phyloP scores from a whole-genome alignment of 2,797 vertebrate species.

The Esox lucius region DNA sequence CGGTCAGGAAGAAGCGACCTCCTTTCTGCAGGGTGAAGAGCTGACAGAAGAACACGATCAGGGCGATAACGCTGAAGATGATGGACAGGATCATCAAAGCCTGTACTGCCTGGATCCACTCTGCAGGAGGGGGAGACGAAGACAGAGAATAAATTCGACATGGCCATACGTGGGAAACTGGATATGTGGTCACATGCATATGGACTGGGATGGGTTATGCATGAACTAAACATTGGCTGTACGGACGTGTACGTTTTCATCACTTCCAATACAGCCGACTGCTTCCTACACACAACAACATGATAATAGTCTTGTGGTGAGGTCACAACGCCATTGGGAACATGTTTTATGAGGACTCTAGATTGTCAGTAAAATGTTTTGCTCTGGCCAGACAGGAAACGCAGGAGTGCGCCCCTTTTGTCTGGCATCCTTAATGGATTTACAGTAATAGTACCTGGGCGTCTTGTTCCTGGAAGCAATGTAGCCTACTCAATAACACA shows the following conservation, averaged over 20 bases:
- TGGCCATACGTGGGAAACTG: background rate
- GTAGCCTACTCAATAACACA: background rate
- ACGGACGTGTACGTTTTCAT: too few relatives aligned
- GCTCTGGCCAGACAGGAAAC: constrained; percentile 3
- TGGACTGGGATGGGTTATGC: background rate
- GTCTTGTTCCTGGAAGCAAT: constrained; percentile 71
- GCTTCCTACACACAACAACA: background rate
- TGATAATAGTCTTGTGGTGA: background rate
- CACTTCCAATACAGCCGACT: background rate
- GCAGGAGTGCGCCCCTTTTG: constrained; percentile 31
- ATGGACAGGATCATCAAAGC: constrained; percentile 96
- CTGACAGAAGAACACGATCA: constrained; percentile 98
- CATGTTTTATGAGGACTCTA: background rate
- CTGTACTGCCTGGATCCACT: constrained; percentile 97
- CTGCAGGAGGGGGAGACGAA: constrained; percentile 60
- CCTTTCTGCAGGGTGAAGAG: constrained; percentile 98
- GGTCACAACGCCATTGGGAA: background rate
- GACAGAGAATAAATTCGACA: background rate
- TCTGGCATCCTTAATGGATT: constrained; percentile 66
- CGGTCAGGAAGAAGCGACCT: constrained; percentile 93
- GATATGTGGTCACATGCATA: background rate
- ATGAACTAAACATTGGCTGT: background rate
- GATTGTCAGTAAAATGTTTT: background rate
- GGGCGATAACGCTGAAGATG: constrained; percentile 92
- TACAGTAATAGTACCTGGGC: constrained; percentile 44